A percentile compares a stretch with the other conserved stretches of the same genome.
Evolutionary conservation across 2,888 invertebrate genomes (phyloP).

Genomic region (Ochlodes sylvanus): DNA sequence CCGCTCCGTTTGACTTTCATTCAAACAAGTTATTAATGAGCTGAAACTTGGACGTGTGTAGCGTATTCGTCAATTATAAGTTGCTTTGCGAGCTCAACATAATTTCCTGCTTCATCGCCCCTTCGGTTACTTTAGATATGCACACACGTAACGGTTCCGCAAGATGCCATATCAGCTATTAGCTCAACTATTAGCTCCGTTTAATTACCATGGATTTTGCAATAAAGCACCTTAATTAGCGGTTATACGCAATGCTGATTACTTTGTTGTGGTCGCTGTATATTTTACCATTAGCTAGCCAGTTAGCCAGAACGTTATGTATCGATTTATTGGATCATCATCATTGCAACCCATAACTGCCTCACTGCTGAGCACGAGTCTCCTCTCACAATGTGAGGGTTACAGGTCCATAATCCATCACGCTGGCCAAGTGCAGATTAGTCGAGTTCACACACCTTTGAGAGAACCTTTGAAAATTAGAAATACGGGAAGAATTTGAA

Average conservation of each 20-base stretch:
- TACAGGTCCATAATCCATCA: no score
- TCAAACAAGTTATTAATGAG: constrained; percentile 32
- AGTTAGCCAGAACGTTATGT: constrained; percentile 65
- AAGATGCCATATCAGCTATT: constrained; percentile 45
- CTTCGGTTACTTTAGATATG: constrained; percentile 48
- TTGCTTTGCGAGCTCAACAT: constrained; percentile 43
- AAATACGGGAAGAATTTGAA: no score
- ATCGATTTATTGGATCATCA: constrained; percentile 66
- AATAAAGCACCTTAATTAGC: constrained; percentile 76
- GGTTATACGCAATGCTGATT: constrained; percentile 67
- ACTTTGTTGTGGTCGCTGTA: constrained; percentile 55
- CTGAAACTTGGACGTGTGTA: constrained; percentile 40
- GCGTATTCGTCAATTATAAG: constrained; percentile 47
- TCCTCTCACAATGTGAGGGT: no score
- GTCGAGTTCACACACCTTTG: no score
- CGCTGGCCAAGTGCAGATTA: no score
- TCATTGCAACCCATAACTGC: no score
- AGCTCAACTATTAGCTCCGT: constrained; percentile 43
- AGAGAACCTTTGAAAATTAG: no score
- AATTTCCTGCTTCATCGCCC: constrained; percentile 45
- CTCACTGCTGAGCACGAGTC: no score
- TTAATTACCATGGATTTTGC: constrained; percentile 62
- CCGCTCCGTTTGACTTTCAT: constrained; percentile 16
- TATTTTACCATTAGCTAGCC: constrained; percentile 64
- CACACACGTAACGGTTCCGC: constrained; percentile 38